These are phyloP conservation scores for Campoplex capitator DNA, from an alignment of 2,888 invertebrate genomes.

Conservation along the genomic window DNA sequence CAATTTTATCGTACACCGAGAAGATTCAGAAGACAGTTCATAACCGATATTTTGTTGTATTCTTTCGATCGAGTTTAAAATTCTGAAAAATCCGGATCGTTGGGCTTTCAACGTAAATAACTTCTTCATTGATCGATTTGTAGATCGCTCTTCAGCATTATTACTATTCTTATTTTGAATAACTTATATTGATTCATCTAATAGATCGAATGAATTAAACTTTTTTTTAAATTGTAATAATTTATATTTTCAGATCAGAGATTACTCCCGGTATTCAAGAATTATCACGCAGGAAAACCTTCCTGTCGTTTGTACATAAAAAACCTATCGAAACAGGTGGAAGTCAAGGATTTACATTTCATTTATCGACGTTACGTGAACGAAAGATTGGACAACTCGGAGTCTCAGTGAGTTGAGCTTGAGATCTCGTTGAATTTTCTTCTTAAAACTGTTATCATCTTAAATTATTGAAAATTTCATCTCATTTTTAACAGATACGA, in stretches of 20 bases:
- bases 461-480: background rate
- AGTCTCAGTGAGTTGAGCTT: conserved; percentile 72
- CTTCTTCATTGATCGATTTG: no score
- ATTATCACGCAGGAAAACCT: conserved; percentile 93
- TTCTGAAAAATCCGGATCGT: no score
- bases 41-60: no score
- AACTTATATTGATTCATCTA: no score
- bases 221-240: conserved; percentile 4
- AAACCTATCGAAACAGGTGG: conserved; percentile 93
- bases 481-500: conserved; percentile 84
- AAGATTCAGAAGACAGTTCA: no score
- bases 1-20: no score
- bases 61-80: no score
- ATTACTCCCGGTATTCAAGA: conserved; percentile 92
- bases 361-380: conserved; percentile 90
- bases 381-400: conserved; percentile 81
- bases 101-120: no score
- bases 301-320: conserved; percentile 96
- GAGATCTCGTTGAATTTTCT: conserved; percentile 6
- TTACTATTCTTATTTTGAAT: no score
- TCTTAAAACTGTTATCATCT: background rate
- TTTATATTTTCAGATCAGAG: conserved; percentile 87
- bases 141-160: no score
- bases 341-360: conserved; percentile 90
- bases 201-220: no score